Percentiles rank a stretch among this genome's conserved stretches.
Conservation (phyloP, 2,888 invertebrate genomes). For the Biston stratarius region DNA sequence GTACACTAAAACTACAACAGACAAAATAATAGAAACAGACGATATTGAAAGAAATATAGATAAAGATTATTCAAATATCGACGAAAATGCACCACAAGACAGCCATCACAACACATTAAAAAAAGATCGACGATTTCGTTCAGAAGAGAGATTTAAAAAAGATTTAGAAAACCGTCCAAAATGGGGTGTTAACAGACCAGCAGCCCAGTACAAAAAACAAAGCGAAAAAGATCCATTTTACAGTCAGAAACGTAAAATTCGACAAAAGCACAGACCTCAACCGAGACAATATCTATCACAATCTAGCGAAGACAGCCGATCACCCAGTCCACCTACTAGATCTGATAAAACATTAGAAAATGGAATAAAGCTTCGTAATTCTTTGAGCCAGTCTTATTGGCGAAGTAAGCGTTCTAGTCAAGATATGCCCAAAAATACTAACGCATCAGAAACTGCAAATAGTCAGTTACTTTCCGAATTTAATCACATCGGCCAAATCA, state of each 20-base stretch:
- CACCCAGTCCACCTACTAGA: slow-evolving; percentile 82
- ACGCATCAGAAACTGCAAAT: slow-evolving; percentile 51
- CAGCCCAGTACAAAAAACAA: slow-evolving; percentile 94
- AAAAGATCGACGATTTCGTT: slow-evolving; percentile 84
- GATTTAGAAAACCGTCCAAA: slow-evolving; percentile 89
- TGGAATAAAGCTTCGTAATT: slow-evolving; percentile 75
- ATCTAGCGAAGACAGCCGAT: slow-evolving; percentile 88
- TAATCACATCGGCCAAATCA: slow-evolving; percentile 81
- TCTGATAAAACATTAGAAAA: slow-evolving; percentile 73
- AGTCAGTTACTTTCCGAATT: slow-evolving; percentile 82
- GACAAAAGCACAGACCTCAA: slow-evolving; percentile 88
- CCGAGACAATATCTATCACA: slow-evolving; percentile 84
- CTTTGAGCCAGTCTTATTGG: slow-evolving; percentile 83
- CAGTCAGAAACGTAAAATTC: slow-evolving; percentile 89
- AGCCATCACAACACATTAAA: slow-evolving; percentile 78
- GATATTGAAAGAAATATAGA: slow-evolving; percentile 77
- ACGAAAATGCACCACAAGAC: slow-evolving; percentile 82
- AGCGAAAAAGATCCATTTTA: slow-evolving; percentile 96
- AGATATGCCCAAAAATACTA: slow-evolving; percentile 74
- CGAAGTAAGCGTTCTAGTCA: slow-evolving; percentile 77
- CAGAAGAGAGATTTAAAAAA: slow-evolving; percentile 85
- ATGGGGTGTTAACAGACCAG: slow-evolving; percentile 92
- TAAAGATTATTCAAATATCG: slow-evolving; percentile 82
- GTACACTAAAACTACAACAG: slow-evolving; percentile 57
- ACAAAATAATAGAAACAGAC: slow-evolving; percentile 71